Percentiles rank a stretch among this genome's conserved stretches.
These are phyloP conservation scores for Orthosia gracilis DNA, from an alignment of 2,888 invertebrate species.

Conservation along the genomic window DNA sequence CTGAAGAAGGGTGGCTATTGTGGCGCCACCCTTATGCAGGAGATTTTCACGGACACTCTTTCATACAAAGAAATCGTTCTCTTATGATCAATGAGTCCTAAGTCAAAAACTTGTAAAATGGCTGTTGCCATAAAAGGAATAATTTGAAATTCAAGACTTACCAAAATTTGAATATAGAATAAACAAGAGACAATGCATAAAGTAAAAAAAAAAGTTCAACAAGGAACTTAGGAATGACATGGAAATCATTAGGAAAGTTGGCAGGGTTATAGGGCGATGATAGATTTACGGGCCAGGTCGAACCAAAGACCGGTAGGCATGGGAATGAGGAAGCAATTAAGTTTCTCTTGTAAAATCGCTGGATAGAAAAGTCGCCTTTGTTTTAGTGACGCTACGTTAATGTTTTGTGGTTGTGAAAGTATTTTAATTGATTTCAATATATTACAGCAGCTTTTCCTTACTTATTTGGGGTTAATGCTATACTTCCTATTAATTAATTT, in stretches of 20 bases:
- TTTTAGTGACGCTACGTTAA: constrained; percentile 19
- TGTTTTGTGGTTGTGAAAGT: constrained; percentile 14
- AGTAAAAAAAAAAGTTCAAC: neutral
- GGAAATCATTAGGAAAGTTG: constrained; percentile 55
- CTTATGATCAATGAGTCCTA: too few species aligned
- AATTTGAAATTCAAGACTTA: neutral
- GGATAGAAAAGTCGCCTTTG: constrained; percentile 41
- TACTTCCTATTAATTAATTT: neutral
- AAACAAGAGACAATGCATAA: neutral
- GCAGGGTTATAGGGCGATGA: constrained; percentile 54
- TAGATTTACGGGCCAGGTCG: constrained; percentile 54
- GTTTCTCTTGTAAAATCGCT: constrained; percentile 42
- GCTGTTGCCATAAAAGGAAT: too few species aligned
- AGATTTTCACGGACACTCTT: too few species aligned
- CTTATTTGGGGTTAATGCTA: neutral
- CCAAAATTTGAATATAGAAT: neutral
- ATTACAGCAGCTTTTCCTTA: too few species aligned
- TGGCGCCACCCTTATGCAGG: too few species aligned
- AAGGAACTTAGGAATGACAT: constrained; percentile 38
- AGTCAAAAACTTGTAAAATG: too few species aligned
- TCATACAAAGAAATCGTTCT: too few species aligned
- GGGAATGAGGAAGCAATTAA: constrained; percentile 62
- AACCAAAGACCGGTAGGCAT: constrained; percentile 46
- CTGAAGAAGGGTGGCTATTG: too few species aligned
- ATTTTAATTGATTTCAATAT: constrained; percentile 8